Percentiles rank a stretch among this genome's conserved stretches.
Evolutionary conservation across 2,888 invertebrate species (phyloP).

Genomic region (Troides aeacus): DNA sequence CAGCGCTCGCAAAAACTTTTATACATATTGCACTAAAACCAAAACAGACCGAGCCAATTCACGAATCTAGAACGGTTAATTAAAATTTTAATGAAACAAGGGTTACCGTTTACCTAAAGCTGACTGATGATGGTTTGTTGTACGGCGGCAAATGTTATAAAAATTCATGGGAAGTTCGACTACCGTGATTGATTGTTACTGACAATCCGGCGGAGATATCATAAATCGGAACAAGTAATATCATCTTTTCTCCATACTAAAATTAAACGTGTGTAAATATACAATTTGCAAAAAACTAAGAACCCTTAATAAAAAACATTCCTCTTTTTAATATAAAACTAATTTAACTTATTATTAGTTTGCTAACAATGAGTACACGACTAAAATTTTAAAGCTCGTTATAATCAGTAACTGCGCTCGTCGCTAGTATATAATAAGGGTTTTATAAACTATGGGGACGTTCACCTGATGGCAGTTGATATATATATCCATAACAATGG

Average conservation of each 20-base stretch:
- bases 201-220: slow-evolving; percentile 1
- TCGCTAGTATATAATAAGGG: too few species aligned
- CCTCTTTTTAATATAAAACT: too few species aligned
- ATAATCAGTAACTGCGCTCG: too few species aligned
- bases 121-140: slow-evolving; percentile 25
- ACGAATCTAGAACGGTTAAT: slow-evolving; percentile 46
- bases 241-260: background rate
- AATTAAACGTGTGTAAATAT: background rate
- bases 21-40: slow-evolving; percentile 45
- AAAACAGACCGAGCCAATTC: slow-evolving; percentile 37
- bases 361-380: too few species aligned
- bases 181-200: slow-evolving; percentile 50
- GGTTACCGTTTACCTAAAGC: slow-evolving; percentile 31
- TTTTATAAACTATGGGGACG: too few species aligned
- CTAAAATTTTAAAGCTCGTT: too few species aligned
- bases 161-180: slow-evolving; percentile 39
- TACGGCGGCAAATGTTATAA: slow-evolving; percentile 27
- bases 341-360: too few species aligned
- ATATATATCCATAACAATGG: too few species aligned
- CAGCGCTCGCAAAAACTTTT: slow-evolving; percentile 46
- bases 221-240: background rate
- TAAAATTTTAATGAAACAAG: slow-evolving; percentile 34
- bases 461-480: too few species aligned
- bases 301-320: background rate
- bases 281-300: background rate